Base-by-base conservation (phyloP, 2,888 invertebrate species). In the Oligia fasciuncula region DNA sequence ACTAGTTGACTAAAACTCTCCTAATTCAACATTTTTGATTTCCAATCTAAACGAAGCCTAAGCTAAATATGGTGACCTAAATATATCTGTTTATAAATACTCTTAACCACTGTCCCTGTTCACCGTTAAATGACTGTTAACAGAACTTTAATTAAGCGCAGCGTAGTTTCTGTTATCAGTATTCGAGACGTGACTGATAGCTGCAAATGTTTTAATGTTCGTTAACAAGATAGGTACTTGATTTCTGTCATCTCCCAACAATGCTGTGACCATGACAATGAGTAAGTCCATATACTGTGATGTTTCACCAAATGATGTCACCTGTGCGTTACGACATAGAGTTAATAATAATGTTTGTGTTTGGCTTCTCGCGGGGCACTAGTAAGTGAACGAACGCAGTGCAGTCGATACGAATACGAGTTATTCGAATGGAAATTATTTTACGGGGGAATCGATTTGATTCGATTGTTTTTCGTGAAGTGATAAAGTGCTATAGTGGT, bases 241-340 rank as follows among this genome's bases (percentile, higher is more conserved):
- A 40, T 68, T 76, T 73, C 73, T 85, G 81, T 89, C 85, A 85
- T 84, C 79, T 83, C 77, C 79, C 77, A 85, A 85, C 86, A 81
- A 77, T 86, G 79, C 63, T 86, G 85, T 80, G 87, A 80, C 94
- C 93, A 93, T 94, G 94, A 89, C 93, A 93, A 76, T 93, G 92
- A 91, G 86, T 86, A 87, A 86, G 87, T 84, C 85, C 88, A 90
- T 91, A 90, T 85, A 85, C 86, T 86, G 89, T 90, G 86, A 91
- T 92, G 90, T 91, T 93, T 93, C 93, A 90, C 91, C 90, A 90
- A 92, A 91, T 96, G 96, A 96, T 95, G 95, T 96, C 96, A 96
- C 91, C 92, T 88, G 71, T 71, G 85, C 85, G 91, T 95, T 95
- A 93, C 95, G 93, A 93, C 93, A 95, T 89, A 85, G 90, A 87